These are phyloP conservation scores for Autographa gamma DNA, from an alignment of 2,888 invertebrate genomes.

Conservation along the genomic window DNA sequence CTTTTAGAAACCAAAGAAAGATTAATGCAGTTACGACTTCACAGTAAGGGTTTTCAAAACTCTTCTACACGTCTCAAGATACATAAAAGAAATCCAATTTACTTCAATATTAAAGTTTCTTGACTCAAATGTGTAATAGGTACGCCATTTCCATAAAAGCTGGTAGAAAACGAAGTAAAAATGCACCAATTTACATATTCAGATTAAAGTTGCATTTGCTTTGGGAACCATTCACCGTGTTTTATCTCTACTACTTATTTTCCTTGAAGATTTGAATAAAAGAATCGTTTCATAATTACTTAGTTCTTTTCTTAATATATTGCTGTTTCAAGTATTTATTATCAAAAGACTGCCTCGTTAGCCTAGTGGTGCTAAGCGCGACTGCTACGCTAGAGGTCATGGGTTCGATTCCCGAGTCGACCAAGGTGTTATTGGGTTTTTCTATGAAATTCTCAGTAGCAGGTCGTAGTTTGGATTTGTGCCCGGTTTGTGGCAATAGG, in stretches of 20 bases:
- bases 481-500: too few species aligned
- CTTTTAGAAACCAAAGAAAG: background rate
- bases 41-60: background rate
- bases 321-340: background rate
- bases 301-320: background rate
- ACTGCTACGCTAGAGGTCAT: too few species aligned
- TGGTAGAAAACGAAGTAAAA: constrained; percentile 22
- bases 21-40: background rate
- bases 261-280: constrained; percentile 5
- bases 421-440: too few species aligned
- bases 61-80: background rate
- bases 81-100: constrained; percentile 60
- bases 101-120: constrained; percentile 55
- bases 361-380: too few species aligned
- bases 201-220: constrained; percentile 20
- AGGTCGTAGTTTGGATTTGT: too few species aligned
- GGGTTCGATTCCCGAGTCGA: too few species aligned
- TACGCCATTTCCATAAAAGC: constrained; percentile 34
- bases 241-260: constrained; percentile 11
- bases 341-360: too few species aligned
- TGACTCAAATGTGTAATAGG: constrained; percentile 46
- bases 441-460: too few species aligned
- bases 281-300: background rate
- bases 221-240: constrained; percentile 6
- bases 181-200: constrained; percentile 15